Percentiles rank a stretch among this genome's conserved stretches.
These are phyloP conservation scores for Holacanthus passer DNA, from an alignment of 2,113 vertebrate species.

Conservation along the genomic window DNA sequence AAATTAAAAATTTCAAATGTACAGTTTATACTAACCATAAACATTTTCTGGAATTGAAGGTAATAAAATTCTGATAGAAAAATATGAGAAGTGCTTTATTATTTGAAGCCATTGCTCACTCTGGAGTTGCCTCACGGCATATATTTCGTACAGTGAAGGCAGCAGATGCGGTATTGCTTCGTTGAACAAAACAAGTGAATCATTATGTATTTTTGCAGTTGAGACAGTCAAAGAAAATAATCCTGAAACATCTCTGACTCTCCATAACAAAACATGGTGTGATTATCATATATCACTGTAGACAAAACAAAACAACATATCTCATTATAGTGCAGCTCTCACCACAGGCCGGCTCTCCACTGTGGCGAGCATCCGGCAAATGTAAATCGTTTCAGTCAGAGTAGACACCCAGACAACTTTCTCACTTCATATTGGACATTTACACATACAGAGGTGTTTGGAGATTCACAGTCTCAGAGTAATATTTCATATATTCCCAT, in stretches of 20 bases:
- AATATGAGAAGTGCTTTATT: not conserved
- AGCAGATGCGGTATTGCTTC: slow-evolving; percentile 15
- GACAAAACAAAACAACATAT: slow-evolving; percentile 46
- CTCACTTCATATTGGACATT: slow-evolving; percentile 49
- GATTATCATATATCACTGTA: slow-evolving; percentile 52
- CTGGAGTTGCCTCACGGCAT: not conserved
- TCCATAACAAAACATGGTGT: slow-evolving; percentile 5
- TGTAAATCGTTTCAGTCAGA: slow-evolving; percentile 49
- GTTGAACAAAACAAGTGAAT: slow-evolving; percentile 22
- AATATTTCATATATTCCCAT: too few relatives aligned
- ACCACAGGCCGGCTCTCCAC: not conserved
- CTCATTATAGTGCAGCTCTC: slow-evolving; percentile 42
- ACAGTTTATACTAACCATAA: not conserved
- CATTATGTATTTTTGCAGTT: slow-evolving; percentile 16
- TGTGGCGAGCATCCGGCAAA: slow-evolving; percentile 13
- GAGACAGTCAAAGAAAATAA: slow-evolving; percentile 4
- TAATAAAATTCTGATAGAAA: not conserved
- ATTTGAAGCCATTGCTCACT: not conserved
- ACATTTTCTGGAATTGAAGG: not conserved
- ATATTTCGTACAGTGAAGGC: not conserved
- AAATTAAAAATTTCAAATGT: not conserved
- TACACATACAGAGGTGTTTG: slow-evolving; percentile 34
- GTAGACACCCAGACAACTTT: slow-evolving; percentile 39
- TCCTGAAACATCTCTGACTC: slow-evolving; percentile 4
- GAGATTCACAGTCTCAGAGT: slow-evolving; percentile 13